Evolutionary conservation across 2,113 vertebrate species (phyloP), one percentile per base, ranked within the genome.

Genomic region (Otocyon megalotis): DNA sequence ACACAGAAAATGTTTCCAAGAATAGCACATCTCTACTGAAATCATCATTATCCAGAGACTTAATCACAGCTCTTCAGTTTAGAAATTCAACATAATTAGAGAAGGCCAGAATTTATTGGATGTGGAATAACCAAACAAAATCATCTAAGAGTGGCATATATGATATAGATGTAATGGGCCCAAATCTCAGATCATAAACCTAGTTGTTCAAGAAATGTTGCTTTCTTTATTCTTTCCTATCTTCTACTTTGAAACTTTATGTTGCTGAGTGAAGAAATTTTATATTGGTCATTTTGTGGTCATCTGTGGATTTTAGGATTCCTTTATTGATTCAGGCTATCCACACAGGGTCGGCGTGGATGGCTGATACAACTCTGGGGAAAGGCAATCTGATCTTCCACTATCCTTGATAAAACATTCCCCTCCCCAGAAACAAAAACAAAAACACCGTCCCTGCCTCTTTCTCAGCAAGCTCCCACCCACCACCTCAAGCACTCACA

Each of bases 141-240:
- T 67, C 22, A 81, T 43, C 20, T 67, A 76, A 72, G 14, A 79
- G 65, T 72, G 4, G 43, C 14, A 62, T 30, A 53, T 35, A 48
- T 35, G 11, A 88, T 35, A 77, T 30, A 24, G 9, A 56, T 3
- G 0, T 60, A 77, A 28, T 8, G 0, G 16, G 30, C 74, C 32
- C 22, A 93, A 85, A 63, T 87, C 54, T 94, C 72, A 97, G 63
- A 67, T 85, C 65, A 77, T 14, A 95, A 90, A 94, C n/a, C 14
- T 32, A 48, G 1, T 54, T 96, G 11, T 69, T 93, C 56, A 72
- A 93, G 56, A 76, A 85, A 72, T 16, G 2, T 56, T 63, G 63
- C 24, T 81, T 80, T 80, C 35, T 50, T 67, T 65, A 43, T 79
- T 50, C n/a, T 63, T 76, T 11, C 15, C 35, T 65, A 22, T 63